phyloP scores from a whole-genome alignment of 2,888 invertebrate genomes.

The Drosophila stalkeri region DNA sequence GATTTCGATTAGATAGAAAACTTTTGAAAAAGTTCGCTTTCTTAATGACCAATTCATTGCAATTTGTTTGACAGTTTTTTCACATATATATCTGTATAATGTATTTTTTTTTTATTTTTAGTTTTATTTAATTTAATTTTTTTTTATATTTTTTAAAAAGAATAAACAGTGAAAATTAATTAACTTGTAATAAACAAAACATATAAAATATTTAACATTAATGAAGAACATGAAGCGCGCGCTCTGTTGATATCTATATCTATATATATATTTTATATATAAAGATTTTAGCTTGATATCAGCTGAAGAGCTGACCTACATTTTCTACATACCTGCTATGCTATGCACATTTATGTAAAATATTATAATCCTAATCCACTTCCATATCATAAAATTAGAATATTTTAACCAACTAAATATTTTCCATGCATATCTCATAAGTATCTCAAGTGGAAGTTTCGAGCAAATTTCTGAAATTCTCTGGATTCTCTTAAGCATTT shows the following conservation, averaged over 20 bases:
- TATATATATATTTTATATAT: no score
- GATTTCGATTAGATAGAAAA: no score
- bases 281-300: no score
- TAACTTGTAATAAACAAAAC: accelerated
- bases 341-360: not conserved
- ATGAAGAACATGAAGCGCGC: not conserved
- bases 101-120: no score
- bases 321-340: no score
- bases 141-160: no score
- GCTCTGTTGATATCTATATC: not conserved
- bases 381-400: not conserved
- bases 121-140: no score
- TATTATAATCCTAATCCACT: not conserved
- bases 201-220: not conserved
- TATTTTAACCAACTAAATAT: not conserved
- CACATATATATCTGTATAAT: no score
- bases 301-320: not conserved
- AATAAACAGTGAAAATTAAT: not conserved
- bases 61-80: no score
- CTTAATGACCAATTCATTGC: no score
- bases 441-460: not conserved
- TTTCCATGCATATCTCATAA: not conserved
- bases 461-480: not conserved
- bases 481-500: not conserved
- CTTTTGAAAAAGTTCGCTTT: no score